Base-by-base conservation (phyloP, 2,888 invertebrate genomes). In the Tipula vernalis region DNA sequence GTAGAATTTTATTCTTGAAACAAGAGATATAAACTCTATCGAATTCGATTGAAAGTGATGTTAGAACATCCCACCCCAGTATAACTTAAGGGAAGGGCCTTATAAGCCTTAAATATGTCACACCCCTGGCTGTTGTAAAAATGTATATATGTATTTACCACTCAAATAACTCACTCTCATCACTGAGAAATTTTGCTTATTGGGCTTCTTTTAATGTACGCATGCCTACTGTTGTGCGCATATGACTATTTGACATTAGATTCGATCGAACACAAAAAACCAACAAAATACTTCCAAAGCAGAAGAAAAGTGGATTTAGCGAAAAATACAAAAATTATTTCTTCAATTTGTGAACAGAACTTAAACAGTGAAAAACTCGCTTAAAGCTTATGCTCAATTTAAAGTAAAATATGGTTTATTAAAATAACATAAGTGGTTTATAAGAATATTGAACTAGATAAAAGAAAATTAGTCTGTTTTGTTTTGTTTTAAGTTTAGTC, bases 401-500 rank as follows among this genome's bases (percentile, higher is more conserved):
- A 41, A 85, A 39, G 0, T 39, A 42, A 42, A 18, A n/a, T 5
- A 42, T 85, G 41, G 28, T 71, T 28, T 71, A 71, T 15, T 51
- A 71, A 51, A 51, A 51, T 51, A 51, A n/a, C 4, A 4, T 8
- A 10, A 71, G 71, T 71, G 28, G 5, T 12, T 13, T 84, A 84
- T 41, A 18, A 36, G 15, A 85, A 85, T 42, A 85, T 42, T 39
- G 4, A 5, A 15, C 15, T 85, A 42, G 39, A 18, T 42, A 42
- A 36, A 42, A 18, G 18, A 39, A 41, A 15, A 5, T 85, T n/a
- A 28, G 0, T 28, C 28, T 85, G 42, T 41, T 85, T 85, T 85
- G 42, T 42, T 85, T 85, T 42, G 85, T 85, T 85, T 84, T 36
- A 39, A 39, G 36, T 41, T 85, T 85, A 18, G 85, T 85, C 85